Evolutionary conservation across 2,888 invertebrate species (phyloP), one percentile per base, ranked within the genome.

Genomic region (Noctua pronuba): DNA sequence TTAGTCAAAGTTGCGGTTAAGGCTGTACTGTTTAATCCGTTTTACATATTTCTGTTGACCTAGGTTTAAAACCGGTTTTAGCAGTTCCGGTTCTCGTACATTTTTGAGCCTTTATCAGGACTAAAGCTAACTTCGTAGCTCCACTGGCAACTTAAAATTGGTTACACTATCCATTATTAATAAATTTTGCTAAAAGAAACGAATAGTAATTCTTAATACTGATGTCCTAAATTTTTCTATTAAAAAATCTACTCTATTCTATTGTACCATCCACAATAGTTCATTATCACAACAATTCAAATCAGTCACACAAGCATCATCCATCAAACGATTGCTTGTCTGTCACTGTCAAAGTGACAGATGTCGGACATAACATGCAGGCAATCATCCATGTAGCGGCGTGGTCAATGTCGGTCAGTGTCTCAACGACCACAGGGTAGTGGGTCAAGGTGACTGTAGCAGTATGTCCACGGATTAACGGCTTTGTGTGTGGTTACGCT

Each of bases 381-480:
- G 55, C 71, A 84, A 73, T 73, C 75, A 75, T 75, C 49, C 38
- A 41, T 69, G 67, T 84, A 80, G 55, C 71, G 11, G 55, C 71
- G 65, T 67, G 84, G 84, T 77, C 85, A 84, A 84, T 84, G 82
- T 85, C 84, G 70, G 67, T 18, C 73, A 75, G 77, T 80, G 81
- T 68, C 35, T 58, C 60, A 73, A 84, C 28, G 38, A 18, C 35
- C 69, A 62, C 55, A 62, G 81, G 69, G 64, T 74, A 83, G 49
- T 70, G 35, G 77, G 82, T 81, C 78, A 84, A 71, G 85, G 83
- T 75, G 62, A 49, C 38, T 41, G 38, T 24, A 62, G 28, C 64
- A 41, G 68, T 31, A 13, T 62, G 28, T 13, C 60, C 31, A 58
- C 71, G 41, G 76, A 67, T 75, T 18, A 49, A 65, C 52, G 41